A percentile compares a stretch with the other conserved stretches of the same genome.
phyloP scores from a whole-genome alignment of 2,888 invertebrate species.

The Furcula furcula region DNA sequence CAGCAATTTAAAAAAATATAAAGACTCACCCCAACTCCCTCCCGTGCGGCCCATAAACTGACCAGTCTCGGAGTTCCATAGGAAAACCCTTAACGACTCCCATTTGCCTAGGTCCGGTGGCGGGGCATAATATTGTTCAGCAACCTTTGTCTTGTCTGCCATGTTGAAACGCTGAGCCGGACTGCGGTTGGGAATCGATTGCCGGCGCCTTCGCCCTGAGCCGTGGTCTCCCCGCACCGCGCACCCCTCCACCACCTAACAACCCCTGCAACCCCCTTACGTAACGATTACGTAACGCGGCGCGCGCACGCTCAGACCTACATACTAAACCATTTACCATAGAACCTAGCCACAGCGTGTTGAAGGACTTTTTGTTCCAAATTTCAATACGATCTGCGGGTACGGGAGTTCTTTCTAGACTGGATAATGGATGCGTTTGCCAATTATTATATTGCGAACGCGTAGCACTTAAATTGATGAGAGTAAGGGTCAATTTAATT shows the following conservation, averaged over 20 bases:
- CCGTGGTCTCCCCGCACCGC: conserved; percentile 27
- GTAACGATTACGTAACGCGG: conserved; percentile 74
- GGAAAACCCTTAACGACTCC: conserved; percentile 91
- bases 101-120: conserved; percentile 92
- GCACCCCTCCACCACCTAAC: conserved; percentile 36
- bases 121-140: conserved; percentile 89
- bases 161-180: conserved; percentile 77
- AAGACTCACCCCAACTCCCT: conserved; percentile 95
- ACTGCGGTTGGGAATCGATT: conserved; percentile 76
- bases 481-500: conserved; percentile 20
- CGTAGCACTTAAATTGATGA: conserved; percentile 2
- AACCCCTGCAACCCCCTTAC: conserved; percentile 69
- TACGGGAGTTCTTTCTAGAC: conserved; percentile 29
- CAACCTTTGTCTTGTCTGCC: conserved; percentile 88
- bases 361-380: conserved; percentile 7
- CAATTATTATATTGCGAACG: conserved; percentile 20
- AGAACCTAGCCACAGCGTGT: conserved; percentile 27
- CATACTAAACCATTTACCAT: conserved; percentile 32
- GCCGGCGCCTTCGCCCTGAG: conserved; percentile 58
- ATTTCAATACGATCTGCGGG: conserved; percentile 13
- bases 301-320: conserved; percentile 68
- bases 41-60: conserved; percentile 96
- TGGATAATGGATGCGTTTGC: conserved; percentile 35
- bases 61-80: conserved; percentile 96
- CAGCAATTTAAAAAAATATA: conserved; percentile 6